These are phyloP conservation scores for rat (Rattus norvegicus) DNA, from an alignment of 2,113 vertebrate genomes.

Conservation along the genomic window DNA sequence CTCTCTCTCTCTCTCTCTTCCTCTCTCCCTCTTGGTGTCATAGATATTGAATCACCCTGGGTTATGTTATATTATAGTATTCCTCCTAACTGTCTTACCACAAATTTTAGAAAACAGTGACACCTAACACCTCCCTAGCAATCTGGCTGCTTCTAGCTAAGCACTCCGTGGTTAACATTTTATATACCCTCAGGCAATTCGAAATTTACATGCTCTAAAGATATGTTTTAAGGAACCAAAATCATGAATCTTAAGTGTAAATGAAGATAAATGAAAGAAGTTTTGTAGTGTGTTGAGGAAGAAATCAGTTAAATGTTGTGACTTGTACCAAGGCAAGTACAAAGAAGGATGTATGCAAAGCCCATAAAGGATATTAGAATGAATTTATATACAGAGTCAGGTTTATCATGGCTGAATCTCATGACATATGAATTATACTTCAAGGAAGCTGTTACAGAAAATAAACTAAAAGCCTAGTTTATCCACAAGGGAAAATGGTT, in stretches of 20 bases:
- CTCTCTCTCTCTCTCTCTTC: too few species aligned
- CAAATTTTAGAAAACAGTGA: not conserved
- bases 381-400: not conserved
- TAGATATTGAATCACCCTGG: not conserved
- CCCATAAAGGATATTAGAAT: not conserved
- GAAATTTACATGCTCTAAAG: not conserved
- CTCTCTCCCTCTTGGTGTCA: not conserved
- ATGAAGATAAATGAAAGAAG: not conserved
- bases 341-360: not conserved
- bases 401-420: not conserved
- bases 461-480: conserved; percentile 1
- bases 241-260: not conserved
- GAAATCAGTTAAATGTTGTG: not conserved
- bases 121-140: not conserved
- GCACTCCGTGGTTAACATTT: not conserved
- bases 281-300: not conserved
- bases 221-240: not conserved
- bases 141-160: not conserved
- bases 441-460: conserved; percentile 12
- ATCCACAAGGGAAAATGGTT: not conserved
- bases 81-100: not conserved
- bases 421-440: not conserved
- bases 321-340: not conserved
- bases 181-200: not conserved
- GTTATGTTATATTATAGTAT: not conserved